Conservation (phyloP, 2,113 vertebrate species). For the Indri indri region DNA sequence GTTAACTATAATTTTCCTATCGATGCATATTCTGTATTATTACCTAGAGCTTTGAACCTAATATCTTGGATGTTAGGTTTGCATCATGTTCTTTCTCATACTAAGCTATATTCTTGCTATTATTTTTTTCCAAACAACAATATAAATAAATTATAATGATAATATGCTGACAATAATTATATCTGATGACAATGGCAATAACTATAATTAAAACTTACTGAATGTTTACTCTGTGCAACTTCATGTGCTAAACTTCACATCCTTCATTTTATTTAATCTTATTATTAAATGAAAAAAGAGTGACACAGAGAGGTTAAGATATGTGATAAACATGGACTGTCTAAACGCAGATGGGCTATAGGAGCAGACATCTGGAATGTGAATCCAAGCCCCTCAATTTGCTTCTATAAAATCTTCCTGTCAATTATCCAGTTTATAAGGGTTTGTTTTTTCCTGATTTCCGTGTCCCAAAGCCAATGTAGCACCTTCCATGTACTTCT, state of each 20-base stretch:
- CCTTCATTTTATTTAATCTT: not conserved
- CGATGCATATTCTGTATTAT: not conserved
- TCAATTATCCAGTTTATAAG: not conserved
- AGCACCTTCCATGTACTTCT: not conserved
- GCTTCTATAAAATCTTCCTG: not conserved
- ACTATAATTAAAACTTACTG: not conserved
- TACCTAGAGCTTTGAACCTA: not conserved
- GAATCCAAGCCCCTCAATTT: not conserved
- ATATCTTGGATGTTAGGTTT: not conserved
- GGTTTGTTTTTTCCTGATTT: not conserved
- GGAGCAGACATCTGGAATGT: not conserved
- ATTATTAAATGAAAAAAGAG: conserved; percentile 9
- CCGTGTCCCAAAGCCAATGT: not conserved
- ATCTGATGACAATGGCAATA: not conserved
- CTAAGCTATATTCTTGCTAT: not conserved
- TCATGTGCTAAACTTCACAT: not conserved
- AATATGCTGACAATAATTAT: not conserved
- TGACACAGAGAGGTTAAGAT: not conserved
- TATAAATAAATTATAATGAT: not conserved
- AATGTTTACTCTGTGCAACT: not conserved
- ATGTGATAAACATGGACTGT: not conserved
- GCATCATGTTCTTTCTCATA: not conserved
- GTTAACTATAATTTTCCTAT: not conserved
- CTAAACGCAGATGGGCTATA: not conserved
- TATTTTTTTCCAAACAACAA: not conserved